These are phyloP conservation scores for Eupleurogrammus muticus DNA, from an alignment of 2,797 vertebrate genomes.

Conservation along the genomic window DNA sequence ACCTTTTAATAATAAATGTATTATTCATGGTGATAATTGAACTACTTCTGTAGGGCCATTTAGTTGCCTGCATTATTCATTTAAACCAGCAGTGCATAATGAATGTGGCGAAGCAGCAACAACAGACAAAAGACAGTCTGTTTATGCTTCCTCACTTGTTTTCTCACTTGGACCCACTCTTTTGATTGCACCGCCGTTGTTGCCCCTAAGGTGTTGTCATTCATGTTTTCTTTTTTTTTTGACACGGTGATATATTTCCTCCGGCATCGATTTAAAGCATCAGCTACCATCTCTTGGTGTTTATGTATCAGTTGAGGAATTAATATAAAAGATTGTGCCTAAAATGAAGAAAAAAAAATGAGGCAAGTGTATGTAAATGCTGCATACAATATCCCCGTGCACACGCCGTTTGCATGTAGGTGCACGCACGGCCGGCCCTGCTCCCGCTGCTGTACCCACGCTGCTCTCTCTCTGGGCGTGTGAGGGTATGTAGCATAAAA, in stretches of 20 bases:
- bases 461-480: not conserved
- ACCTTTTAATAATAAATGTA: slow-evolving; percentile 75
- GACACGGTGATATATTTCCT: slow-evolving; percentile 35
- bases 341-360: not conserved
- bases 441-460: not conserved
- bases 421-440: not conserved
- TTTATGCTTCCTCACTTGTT: slow-evolving; percentile 61
- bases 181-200: slow-evolving; percentile 16
- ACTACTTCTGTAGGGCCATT: slow-evolving; percentile 78
- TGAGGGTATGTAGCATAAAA: slow-evolving; percentile 37
- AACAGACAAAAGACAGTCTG: slow-evolving; percentile 59
- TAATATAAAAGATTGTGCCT: not conserved
- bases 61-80: slow-evolving; percentile 79
- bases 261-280: slow-evolving; percentile 27
- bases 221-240: slow-evolving; percentile 16
- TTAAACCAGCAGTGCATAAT: slow-evolving; percentile 76
- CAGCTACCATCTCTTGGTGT: not conserved
- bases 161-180: slow-evolving; percentile 37
- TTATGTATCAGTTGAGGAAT: slow-evolving; percentile 8
- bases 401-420: not conserved
- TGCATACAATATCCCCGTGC: not conserved
- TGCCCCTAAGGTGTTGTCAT: slow-evolving; percentile 38
- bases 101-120: slow-evolving; percentile 63
- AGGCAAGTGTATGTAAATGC: not conserved
- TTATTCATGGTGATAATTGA: slow-evolving; percentile 80